Evolutionary conservation across 92 coral and sea anemone species (phyloP).

Genomic region (Micromussa lordhowensis): DNA sequence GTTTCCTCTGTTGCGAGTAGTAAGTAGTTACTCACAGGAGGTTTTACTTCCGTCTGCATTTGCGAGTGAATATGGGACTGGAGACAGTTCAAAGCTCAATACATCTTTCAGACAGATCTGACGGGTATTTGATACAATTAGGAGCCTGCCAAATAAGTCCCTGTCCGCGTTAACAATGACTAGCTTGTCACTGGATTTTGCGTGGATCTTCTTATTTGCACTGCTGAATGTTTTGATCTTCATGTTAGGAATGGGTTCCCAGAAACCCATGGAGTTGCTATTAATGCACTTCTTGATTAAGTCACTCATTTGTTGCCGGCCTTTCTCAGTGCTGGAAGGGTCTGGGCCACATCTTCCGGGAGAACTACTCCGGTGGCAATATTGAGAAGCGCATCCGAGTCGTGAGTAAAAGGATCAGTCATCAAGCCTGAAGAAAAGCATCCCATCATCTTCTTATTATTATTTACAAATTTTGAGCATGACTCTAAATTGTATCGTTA

Average conservation of each 20-base stretch:
- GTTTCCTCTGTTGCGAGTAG: conserved; percentile 54
- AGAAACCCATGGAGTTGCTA: conserved; percentile 51
- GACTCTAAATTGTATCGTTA: no score
- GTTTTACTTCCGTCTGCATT: conserved; percentile 51
- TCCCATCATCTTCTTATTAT: conserved; percentile 29
- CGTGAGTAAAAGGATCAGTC: conserved; percentile 40
- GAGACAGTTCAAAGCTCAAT: no score
- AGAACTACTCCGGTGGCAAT: conserved; percentile 63
- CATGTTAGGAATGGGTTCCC: conserved; percentile 49
- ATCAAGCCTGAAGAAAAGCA: conserved; percentile 43
- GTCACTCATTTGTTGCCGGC: conserved; percentile 35
- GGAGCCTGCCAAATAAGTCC: conserved; percentile 65
- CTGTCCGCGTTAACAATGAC: conserved; percentile 56
- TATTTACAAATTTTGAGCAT: no score
- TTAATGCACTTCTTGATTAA: conserved; percentile 39
- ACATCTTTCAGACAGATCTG: no score
- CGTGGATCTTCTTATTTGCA: conserved; percentile 49
- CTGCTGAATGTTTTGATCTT: conserved; percentile 53
- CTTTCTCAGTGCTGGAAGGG: conserved; percentile 38
- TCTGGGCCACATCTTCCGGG: conserved; percentile 43
- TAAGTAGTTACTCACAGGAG: conserved; percentile 48
- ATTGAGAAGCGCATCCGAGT: conserved; percentile 46
- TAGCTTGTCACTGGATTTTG: conserved; percentile 51
- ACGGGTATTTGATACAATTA: conserved; percentile 53
- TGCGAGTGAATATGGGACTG: conserved; percentile 59